Evolutionary conservation across 2,888 invertebrate genomes (phyloP).

Genomic region (Quadroppia sp.): DNA sequence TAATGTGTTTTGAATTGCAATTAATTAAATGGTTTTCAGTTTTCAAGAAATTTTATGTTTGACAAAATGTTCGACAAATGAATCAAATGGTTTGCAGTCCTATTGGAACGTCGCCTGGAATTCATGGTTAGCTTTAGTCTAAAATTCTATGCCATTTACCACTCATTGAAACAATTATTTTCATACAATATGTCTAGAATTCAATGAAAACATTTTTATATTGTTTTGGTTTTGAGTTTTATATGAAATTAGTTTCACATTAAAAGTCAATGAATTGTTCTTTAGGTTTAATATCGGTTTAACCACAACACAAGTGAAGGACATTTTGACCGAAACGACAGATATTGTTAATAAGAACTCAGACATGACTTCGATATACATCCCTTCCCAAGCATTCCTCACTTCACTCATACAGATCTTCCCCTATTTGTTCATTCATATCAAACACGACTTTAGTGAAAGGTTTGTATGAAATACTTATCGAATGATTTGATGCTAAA

Average conservation of each 20-base stretch:
- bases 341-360: slow-evolving; percentile 51
- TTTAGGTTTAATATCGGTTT: slow-evolving; percentile 17
- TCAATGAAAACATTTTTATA: too few relatives aligned
- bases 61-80: background rate
- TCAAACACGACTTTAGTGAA: slow-evolving; percentile 62
- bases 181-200: too few relatives aligned
- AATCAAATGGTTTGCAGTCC: background rate
- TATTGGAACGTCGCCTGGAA: slow-evolving; percentile 78
- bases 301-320: slow-evolving; percentile 15
- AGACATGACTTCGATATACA: slow-evolving; percentile 59
- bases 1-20: too few relatives aligned
- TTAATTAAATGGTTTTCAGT: too few relatives aligned
- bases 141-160: background rate
- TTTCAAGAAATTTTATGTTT: slow-evolving; percentile 82
- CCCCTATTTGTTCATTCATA: slow-evolving; percentile 86
- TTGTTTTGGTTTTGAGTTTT: too few relatives aligned
- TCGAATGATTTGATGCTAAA: too few relatives aligned
- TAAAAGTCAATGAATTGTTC: background rate
- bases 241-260: too few relatives aligned
- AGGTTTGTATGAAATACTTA: slow-evolving; percentile 4
- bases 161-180: too few relatives aligned
- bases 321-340: background rate
- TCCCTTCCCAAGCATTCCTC: slow-evolving; percentile 88
- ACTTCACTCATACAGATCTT: slow-evolving; percentile 93
- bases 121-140: slow-evolving; percentile 63